phyloP scores from a whole-genome alignment of 2,888 invertebrate species.

The Crossocerus cetratus region DNA sequence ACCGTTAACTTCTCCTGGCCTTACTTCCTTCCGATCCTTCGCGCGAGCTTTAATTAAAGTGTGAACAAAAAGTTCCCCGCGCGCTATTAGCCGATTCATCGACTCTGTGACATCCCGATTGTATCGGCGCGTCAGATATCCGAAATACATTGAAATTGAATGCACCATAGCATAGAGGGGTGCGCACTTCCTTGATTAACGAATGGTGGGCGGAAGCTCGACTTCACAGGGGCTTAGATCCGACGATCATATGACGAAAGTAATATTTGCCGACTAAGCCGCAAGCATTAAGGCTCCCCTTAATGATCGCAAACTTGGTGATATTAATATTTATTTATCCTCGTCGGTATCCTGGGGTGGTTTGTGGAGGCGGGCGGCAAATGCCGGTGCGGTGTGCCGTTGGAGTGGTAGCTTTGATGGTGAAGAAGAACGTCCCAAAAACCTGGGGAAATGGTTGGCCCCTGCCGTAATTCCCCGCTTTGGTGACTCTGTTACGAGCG shows the following conservation, averaged over 20 bases:
- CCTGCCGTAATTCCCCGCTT: conserved; percentile 64
- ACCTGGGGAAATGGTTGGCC: conserved; percentile 47
- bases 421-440: conserved; percentile 31
- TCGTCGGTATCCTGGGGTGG: background rate
- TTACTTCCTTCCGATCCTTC: conserved; percentile 57
- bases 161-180: too few species aligned
- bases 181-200: too few species aligned
- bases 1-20: conserved; percentile 38
- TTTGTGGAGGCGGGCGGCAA: conserved; percentile 21
- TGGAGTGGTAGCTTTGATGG: conserved; percentile 20
- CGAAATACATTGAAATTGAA: too few species aligned
- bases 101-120: conserved; percentile 37
- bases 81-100: conserved; percentile 25
- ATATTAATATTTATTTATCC: conserved; percentile 1
- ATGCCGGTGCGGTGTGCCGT: conserved; percentile 14
- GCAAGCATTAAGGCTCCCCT: background rate
- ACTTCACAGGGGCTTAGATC: background rate
- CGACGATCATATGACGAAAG: background rate
- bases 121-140: conserved; percentile 17
- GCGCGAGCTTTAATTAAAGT: conserved; percentile 64
- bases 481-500: conserved; percentile 64
- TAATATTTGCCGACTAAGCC: background rate
- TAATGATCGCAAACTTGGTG: background rate
- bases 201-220: background rate
- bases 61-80: conserved; percentile 34